Evolutionary conservation across 2,797 vertebrate species (phyloP).

Genomic region (Diceros bicornis): DNA sequence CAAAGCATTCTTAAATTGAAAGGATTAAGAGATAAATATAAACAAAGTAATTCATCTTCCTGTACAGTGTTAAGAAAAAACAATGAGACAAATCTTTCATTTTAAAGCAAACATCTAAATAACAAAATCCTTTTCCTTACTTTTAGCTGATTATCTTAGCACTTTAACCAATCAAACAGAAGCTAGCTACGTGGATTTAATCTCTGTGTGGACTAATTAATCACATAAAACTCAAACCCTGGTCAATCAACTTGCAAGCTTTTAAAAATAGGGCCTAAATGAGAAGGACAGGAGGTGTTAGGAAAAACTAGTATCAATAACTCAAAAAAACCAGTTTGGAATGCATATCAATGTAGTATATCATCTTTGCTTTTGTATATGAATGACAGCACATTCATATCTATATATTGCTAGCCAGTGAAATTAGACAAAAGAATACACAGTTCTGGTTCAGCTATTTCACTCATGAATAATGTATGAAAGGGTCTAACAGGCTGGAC

Average conservation of each 20-base stretch:
- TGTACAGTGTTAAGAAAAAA: slow-evolving; percentile 6
- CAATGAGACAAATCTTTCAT: slow-evolving; percentile 1
- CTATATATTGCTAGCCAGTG: neutral
- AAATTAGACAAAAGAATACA: slow-evolving; percentile 24
- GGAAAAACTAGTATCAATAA: slow-evolving; percentile 8
- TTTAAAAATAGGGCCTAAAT: neutral
- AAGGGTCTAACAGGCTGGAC: neutral
- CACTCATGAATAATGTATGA: neutral
- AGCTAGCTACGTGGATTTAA: slow-evolving; percentile 1
- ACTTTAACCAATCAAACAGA: neutral
- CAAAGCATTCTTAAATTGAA: slow-evolving; percentile 60
- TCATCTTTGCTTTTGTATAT: slow-evolving; percentile 22
- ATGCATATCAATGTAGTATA: neutral
- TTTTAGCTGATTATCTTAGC: neutral
- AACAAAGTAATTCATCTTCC: neutral
- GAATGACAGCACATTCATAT: neutral
- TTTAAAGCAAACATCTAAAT: slow-evolving; percentile 36
- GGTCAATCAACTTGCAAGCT: slow-evolving; percentile 19
- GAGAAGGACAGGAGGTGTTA: neutral
- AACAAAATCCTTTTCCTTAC: slow-evolving; percentile 5
- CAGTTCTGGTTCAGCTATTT: slow-evolving; percentile 21
- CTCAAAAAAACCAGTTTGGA: neutral
- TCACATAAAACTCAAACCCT: neutral
- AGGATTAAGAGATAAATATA: slow-evolving; percentile 45
- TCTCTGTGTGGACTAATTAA: neutral